Base-by-base conservation (phyloP, 2,797 vertebrate genomes). In the Cossypha dichroa region DNA sequence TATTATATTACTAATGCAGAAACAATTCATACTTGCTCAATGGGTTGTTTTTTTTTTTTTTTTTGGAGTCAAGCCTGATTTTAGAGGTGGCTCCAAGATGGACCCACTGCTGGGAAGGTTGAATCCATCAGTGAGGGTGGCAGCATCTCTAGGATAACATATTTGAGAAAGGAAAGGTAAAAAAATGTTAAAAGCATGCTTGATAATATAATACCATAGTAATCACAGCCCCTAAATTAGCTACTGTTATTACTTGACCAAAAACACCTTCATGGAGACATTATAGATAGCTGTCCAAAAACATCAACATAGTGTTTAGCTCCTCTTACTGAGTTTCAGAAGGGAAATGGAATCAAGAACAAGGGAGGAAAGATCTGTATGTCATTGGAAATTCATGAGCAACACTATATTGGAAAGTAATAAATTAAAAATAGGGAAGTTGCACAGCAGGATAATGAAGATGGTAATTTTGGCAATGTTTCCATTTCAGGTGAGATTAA, bases 181-280 rank as follows among this genome's bases (percentile, higher is more conserved):
- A 54, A 51, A 23, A 55, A 7, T 58, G 31, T 15, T 5, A 16
- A 67, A 85, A 86, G 18, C 17, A 58, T 41, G 6, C 10, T 66
- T 25, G 26, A 20, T 43, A 54, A 31, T 46, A 17, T 15, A 25
- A 20, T 13, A 8, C 2, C 34, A 1, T 13, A 15, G 17, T 45
- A 33, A 33, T 38, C 6, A 3, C 4, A 21, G 2, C 38, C 11
- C 56, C 3, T 78, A 56, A 69, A n/a, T 62, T 45, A 66, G 15
- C 17, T 34, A 3, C 7, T 83, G 2, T 28, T 75, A 12, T 10
- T 58, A 25, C 2, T 13, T 15, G 6, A 18, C 20, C 51, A 52
- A 25, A 51, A 7, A 2, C 3, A 6, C 17, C 0, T 3, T 68
- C 4, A 8, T 31, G 22, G 20, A 68, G 28, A 18, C 2, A 0